Percentiles rank a stretch among this genome's conserved stretches.
These are phyloP conservation scores for Dermochelys coriacea DNA, from an alignment of 2,797 vertebrate genomes.

Conservation along the genomic window DNA sequence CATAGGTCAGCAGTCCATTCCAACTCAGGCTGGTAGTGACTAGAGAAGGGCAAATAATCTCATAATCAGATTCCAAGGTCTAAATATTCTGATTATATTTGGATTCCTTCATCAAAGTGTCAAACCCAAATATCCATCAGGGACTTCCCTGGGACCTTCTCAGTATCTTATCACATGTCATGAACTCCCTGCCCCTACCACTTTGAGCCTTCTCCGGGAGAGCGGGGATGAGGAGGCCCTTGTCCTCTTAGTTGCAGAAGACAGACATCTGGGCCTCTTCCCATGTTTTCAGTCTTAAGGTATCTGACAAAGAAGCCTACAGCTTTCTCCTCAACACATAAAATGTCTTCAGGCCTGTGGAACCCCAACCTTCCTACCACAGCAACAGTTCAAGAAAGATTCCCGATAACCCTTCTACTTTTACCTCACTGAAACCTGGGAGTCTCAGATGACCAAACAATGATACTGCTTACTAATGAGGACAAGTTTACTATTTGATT, in stretches of 20 bases:
- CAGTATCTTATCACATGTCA: no score
- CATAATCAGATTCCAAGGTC: background rate
- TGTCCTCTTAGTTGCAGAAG: background rate
- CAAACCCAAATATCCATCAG: background rate
- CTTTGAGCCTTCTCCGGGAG: background rate
- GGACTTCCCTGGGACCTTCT: background rate
- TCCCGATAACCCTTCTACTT: rapidly evolving
- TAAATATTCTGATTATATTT: background rate
- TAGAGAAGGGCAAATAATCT: background rate
- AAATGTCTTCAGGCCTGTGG: background rate
- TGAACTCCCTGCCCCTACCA: background rate
- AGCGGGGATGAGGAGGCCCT: background rate
- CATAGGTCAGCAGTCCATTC: background rate
- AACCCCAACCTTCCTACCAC: background rate
- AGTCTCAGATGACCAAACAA: background rate
- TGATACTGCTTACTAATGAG: background rate
- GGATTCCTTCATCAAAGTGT: background rate
- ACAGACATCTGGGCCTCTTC: no score
- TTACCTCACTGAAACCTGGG: background rate
- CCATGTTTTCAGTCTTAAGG: background rate
- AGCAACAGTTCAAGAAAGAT: background rate
- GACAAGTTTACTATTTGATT: background rate
- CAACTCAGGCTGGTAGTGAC: background rate
- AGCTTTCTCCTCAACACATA: background rate
- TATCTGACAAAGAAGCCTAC: background rate